Conservation (phyloP, 2,797 vertebrate species). For the Pempheris klunzingeri region DNA sequence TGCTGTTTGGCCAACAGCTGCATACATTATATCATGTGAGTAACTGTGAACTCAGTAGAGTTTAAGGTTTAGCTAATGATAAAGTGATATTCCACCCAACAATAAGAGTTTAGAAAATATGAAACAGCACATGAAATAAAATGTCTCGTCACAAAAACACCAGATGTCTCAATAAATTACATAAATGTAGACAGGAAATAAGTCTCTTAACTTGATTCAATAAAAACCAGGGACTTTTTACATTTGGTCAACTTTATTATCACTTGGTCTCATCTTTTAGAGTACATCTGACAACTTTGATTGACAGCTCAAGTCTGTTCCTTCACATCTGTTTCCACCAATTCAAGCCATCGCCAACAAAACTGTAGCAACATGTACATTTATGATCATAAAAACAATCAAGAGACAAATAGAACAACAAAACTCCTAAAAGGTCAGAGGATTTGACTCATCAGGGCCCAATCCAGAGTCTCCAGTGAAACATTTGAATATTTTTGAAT, state of each 20-base stretch:
- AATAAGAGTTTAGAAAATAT: not conserved
- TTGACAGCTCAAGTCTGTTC: constrained; percentile 51
- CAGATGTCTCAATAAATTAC: not conserved
- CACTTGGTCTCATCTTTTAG: constrained; percentile 77
- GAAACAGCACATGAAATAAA: not conserved
- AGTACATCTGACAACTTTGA: constrained; percentile 70
- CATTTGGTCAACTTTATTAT: constrained; percentile 84
- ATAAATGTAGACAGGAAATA: not conserved
- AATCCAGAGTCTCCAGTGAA: constrained; percentile 36
- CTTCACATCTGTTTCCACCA: constrained; percentile 60
- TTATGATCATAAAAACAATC: constrained; percentile 67
- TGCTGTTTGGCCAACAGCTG: not conserved
- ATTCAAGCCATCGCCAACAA: constrained; percentile 52
- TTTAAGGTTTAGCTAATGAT: not conserved
- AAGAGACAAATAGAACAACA: constrained; percentile 50
- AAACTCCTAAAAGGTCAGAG: constrained; percentile 44
- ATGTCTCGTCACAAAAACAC: not conserved
- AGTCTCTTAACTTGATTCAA: not conserved
- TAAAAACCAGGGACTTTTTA: constrained; percentile 15
- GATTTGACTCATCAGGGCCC: constrained; percentile 33
- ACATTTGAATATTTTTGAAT: constrained; percentile 24
- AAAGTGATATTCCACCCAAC: not conserved
- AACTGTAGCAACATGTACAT: constrained; percentile 65
- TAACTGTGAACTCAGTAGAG: not conserved
- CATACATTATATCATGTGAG: not conserved